Conservation (phyloP, 2,113 vertebrate genomes). For the Suncus etruscus region DNA sequence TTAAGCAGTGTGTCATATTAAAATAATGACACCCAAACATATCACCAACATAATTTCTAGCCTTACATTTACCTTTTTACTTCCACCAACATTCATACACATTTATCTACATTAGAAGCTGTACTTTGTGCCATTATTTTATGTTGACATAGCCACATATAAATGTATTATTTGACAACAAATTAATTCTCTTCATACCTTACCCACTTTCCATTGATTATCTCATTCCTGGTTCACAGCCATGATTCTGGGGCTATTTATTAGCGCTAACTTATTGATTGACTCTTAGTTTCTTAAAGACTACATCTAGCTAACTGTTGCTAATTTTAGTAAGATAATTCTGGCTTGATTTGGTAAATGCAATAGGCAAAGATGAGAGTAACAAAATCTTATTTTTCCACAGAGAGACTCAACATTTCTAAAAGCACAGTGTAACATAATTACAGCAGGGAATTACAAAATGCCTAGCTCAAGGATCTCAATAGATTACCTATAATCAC, state of each 20-base stretch:
- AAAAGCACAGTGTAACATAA: conserved; percentile 63
- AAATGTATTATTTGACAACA: conserved; percentile 43
- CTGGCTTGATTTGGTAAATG: conserved; percentile 57
- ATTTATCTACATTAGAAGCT: neutral
- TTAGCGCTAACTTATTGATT: conserved; percentile 52
- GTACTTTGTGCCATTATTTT: conserved; percentile 14
- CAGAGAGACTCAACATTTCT: conserved; percentile 42
- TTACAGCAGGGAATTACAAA: conserved; percentile 63
- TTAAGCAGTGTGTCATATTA: neutral
- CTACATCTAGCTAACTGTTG: conserved; percentile 41
- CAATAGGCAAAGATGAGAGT: neutral
- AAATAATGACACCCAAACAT: neutral
- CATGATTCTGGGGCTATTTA: conserved; percentile 52
- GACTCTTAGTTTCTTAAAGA: conserved; percentile 42
- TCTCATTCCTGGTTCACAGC: conserved; percentile 18
- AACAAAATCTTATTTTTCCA: neutral
- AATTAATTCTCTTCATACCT: conserved; percentile 48
- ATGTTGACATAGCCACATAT: neutral
- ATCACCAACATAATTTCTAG: neutral
- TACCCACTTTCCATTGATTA: conserved; percentile 56
- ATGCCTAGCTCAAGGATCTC: conserved; percentile 33
- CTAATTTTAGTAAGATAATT: conserved; percentile 52
- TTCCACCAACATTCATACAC: neutral
- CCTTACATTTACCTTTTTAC: conserved; percentile 1
- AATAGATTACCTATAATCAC: conserved; percentile 60